Base-by-base conservation (phyloP, 2,888 invertebrate species). In the Epistrophella euchroma region DNA sequence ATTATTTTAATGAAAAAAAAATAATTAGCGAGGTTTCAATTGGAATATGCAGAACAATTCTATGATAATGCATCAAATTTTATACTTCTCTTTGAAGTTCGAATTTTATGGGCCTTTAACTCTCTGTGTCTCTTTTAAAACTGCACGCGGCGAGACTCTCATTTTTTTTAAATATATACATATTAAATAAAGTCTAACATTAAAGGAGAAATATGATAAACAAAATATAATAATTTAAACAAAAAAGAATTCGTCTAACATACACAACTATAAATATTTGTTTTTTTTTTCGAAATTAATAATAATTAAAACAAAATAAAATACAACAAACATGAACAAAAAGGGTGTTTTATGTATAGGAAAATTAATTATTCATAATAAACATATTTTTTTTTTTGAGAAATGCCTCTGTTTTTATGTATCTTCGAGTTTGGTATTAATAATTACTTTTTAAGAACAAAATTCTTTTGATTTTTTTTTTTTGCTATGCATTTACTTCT, bases 21-120 rank as follows among this genome's bases (percentile, higher is more conserved):
- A 86, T 86, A 86, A 82, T 78, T 58, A 86, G 86, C 86, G 86
- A 86, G 86, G 86, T 82, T 86, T 86, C 81, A 77, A 82, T 86
- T 86, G 86, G 86, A 86, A 86, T 86, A 77, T 80, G 43, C 64
- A 47, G 22, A 43, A 47, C 32, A 32, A 68, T 80, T 71, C 60
- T 86, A 86, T 86, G 60, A 80, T 80, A 73, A 66, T 82, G 62
- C 68, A 76, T 74, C 62, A 72, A 84, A 83, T 74, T 75, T 80
- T 68, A 72, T 79, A 55, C 72, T 84, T 75, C 35, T 77, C 11
- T 58, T 70, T 71, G 11, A 11, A 32, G 35, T 40, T 66, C 52
- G 6, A 52, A 17, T 52, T 35, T 37, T 40, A 9, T 37, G 7
- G 45, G 40, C 25, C n/a, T 52, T n/a, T 55, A n/a, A 43, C 60